Evolutionary conservation across 2,888 invertebrate species (phyloP), one percentile per base, ranked within the genome.

Genomic region (Drosophila nr. perissopoda): DNA sequence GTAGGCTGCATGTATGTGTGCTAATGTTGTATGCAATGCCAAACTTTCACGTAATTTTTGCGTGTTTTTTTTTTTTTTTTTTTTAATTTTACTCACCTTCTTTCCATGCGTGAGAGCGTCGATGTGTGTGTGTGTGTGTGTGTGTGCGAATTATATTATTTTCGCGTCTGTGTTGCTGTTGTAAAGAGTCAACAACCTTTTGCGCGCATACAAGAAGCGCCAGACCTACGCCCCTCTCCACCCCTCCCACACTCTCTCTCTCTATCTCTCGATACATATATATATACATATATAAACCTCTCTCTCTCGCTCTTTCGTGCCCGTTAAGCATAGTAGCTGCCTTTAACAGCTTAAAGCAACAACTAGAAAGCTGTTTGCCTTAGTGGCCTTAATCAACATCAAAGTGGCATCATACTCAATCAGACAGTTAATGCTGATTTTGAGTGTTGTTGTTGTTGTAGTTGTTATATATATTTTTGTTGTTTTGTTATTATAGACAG

Each of bases 11-110:
- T 42, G 27, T 21, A 10, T 54, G 25, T 57, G 58, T 52, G 49
- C 21, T 51, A 18, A 42, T 82, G 67, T 75, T 73, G 72, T 75
- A 60, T 83, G 83, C 76, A 90, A 89, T 91, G 88, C 89, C 88
- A 88, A 89, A 89, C 89, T 89, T 89, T 89, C 89, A 90, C 89
- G 89, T 89, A 89, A 91, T 89, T 90, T 86, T 76, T 79, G 75
- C 70, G 68, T 59, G 58, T 57, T 52, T 76, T 70, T 42, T 42
- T 11, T 21, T 60, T 7, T 74, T 62, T 60, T 62, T 67, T 59
- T 74, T 69, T 74, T 69, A 56, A 73, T 67, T 71, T 76, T 66
- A 70, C 80, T 74, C 52, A 65, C 60, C 67, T 70, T 64, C 57
- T 58, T 65, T 68, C 31, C 21, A 34, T 73, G 51, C n/a, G 57